Evolutionary conservation across 1,140 invertebrate genomes (phyloP).

Genomic region (Gryon sp.): DNA sequence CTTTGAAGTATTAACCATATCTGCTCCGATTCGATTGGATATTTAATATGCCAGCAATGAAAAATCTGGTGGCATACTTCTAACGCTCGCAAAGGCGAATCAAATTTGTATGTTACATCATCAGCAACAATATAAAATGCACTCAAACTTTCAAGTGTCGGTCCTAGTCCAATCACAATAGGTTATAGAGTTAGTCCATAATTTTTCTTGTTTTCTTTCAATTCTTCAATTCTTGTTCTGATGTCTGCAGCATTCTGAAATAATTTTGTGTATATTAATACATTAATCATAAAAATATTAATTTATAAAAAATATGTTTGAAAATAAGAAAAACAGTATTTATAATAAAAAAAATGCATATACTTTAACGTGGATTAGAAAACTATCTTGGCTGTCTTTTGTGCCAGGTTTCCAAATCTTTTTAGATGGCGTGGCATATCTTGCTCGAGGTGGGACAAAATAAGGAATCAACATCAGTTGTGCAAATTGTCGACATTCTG

Average conservation of each 20-base stretch:
- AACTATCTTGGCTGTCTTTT: too few species aligned
- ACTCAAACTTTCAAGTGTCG: neutral
- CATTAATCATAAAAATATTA: too few species aligned
- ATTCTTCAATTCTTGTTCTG: neutral
- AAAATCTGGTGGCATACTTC: slow-evolving; percentile 57
- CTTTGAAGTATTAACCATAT: slow-evolving; percentile 54
- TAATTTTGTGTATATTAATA: neutral
- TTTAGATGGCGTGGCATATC: too few species aligned
- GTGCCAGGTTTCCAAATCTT: too few species aligned
- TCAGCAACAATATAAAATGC: slow-evolving; percentile 33
- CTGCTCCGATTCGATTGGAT: slow-evolving; percentile 49
- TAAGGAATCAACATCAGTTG: too few species aligned
- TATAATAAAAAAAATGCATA: too few species aligned
- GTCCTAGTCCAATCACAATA: slow-evolving; percentile 38
- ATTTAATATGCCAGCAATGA: slow-evolving; percentile 35
- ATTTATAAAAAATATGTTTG: neutral
- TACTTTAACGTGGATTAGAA: too few species aligned
- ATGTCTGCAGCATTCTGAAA: neutral
- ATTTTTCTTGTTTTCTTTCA: neutral
- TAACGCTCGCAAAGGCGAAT: slow-evolving; percentile 32
- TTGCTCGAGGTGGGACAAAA: too few species aligned
- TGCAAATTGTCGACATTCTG: too few species aligned
- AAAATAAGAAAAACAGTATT: too few species aligned
- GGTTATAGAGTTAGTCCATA: slow-evolving; percentile 23
- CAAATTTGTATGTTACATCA: slow-evolving; percentile 30